phyloP scores from a whole-genome alignment of 2,888 invertebrate genomes.

The Helicoverpa assulta region DNA sequence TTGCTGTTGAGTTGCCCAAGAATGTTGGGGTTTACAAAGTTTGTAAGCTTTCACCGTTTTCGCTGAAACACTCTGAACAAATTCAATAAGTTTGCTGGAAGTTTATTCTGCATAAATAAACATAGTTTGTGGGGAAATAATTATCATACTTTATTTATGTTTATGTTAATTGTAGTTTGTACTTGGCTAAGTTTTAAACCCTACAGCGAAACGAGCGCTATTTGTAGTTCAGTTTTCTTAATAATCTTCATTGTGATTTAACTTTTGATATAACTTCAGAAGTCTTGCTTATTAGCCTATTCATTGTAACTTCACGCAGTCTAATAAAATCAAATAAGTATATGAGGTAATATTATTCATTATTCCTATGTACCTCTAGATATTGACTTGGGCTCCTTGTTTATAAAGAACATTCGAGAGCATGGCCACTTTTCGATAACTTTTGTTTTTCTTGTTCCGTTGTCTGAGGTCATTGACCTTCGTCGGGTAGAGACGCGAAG shows the following conservation, averaged over 20 bases:
- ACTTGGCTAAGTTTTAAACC: constrained; percentile 5
- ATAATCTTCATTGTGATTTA: not conserved
- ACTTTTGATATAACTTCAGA: not conserved
- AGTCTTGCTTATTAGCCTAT: not conserved
- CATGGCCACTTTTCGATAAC: constrained; percentile 12
- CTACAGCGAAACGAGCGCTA: not conserved
- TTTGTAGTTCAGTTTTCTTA: not conserved
- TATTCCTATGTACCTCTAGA: not conserved
- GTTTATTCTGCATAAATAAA: constrained; percentile 20
- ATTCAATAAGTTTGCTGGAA: constrained; percentile 13
- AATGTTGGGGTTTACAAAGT: constrained; percentile 5
- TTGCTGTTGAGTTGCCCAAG: constrained; percentile 6
- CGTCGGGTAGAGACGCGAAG: constrained; percentile 22
- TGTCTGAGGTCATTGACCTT: constrained; percentile 23
- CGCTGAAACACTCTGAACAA: constrained; percentile 14
- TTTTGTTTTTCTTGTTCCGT: constrained; percentile 37
- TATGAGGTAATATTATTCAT: not conserved
- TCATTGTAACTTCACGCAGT: not conserved
- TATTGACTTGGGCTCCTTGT: not conserved
- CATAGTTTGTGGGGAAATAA: not conserved
- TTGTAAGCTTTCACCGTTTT: constrained; percentile 11
- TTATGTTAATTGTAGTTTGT: constrained; percentile 4
- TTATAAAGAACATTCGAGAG: constrained; percentile 6
- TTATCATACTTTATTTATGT: not conserved
- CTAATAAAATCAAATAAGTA: not conserved